phyloP scores from a whole-genome alignment of 2,888 invertebrate species.

The Mimas tiliae region DNA sequence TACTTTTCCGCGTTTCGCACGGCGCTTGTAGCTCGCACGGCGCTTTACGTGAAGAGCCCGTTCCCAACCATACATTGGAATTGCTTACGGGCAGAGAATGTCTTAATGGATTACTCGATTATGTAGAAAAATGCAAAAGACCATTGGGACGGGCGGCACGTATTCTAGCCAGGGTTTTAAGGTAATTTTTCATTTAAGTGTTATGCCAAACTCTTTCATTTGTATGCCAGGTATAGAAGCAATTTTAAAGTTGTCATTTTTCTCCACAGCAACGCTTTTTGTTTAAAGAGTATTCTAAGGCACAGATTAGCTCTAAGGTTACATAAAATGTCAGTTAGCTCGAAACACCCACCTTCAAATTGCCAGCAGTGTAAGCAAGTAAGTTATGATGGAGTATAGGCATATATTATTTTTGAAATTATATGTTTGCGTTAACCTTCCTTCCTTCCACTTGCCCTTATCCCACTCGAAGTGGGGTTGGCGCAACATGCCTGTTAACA shows the following conservation, averaged over 20 bases:
- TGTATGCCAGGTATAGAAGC: not conserved
- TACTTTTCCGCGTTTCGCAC: conserved; percentile 71
- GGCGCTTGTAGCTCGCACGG: conserved; percentile 59
- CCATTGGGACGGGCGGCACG: conserved; percentile 79
- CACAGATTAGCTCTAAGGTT: conserved; percentile 82
- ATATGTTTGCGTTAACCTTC: not conserved
- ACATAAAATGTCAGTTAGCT: conserved; percentile 72
- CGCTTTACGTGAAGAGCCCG: conserved; percentile 56
- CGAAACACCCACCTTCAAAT: conserved; percentile 67
- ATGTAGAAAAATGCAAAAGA: conserved; percentile 72
- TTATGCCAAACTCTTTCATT: not conserved
- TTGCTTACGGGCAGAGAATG: conserved; percentile 68
- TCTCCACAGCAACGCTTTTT: conserved; percentile 80
- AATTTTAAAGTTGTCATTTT: conserved; percentile 22
- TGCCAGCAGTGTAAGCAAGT: conserved; percentile 79
- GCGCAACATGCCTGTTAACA: too few species aligned
- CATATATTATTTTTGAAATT: conserved; percentile 8
- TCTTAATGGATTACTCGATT: conserved; percentile 74
- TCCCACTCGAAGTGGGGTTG: too few species aligned
- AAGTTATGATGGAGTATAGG: conserved; percentile 39
- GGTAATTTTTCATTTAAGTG: conserved; percentile 35
- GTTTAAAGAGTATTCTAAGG: conserved; percentile 81
- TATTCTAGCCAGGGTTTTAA: conserved; percentile 81
- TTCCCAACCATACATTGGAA: conserved; percentile 63
- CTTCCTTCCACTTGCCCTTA: too few species aligned